Evolutionary conservation across 1,140 invertebrate genomes (phyloP), one percentile per base, ranked within the genome.

Genomic region (Bactericera cockerelli): DNA sequence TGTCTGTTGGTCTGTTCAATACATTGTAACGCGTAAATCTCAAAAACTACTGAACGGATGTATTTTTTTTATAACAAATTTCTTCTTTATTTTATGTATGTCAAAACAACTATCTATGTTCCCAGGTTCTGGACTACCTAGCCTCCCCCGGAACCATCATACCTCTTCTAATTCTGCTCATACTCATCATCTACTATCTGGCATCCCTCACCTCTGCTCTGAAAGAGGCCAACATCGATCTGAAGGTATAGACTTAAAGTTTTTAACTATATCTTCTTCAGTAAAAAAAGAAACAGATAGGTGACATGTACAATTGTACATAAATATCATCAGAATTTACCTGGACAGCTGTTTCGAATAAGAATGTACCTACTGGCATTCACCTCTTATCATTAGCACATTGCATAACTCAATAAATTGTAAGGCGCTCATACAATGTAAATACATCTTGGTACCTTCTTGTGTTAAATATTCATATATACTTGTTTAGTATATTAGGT

Each of bases 181-280:
- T 92, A 61, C 76, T 98, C 16, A 88, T 95, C 53, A 97, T 98
- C 68, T 97, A 97, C 72, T 98, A 97, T 67, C 78, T 98, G 64
- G 77, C 88, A 3, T 94, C 93, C 1, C 73, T 96, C n/a, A 90
- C 90, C 1, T 80, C 83, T 53, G 89, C 93, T 1, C 72, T 97
- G 10, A 76, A 89, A 64, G 93, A 96, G 73, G 89, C 93, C 1
- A 97, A 97, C 70, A 88, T 87, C 63, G 92, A 97, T 70, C 75
- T 97, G 49, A 89, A 87, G 75, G 85, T 81, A 74, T n/a, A n/a
- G n/a, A n/a, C 61, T 36, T 55, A 22, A 28, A 21, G 13, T 26
- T 39, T 59, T 60, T 14, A 26, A 19, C 59, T 16, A 14, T 56
- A 61, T 57, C 57, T 14, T 54, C 24, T 26, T 63, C 60, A 58